Evolutionary conservation across 2,113 vertebrate genomes (phyloP), one percentile per base, ranked within the genome.

Genomic region (Danio rerio): DNA sequence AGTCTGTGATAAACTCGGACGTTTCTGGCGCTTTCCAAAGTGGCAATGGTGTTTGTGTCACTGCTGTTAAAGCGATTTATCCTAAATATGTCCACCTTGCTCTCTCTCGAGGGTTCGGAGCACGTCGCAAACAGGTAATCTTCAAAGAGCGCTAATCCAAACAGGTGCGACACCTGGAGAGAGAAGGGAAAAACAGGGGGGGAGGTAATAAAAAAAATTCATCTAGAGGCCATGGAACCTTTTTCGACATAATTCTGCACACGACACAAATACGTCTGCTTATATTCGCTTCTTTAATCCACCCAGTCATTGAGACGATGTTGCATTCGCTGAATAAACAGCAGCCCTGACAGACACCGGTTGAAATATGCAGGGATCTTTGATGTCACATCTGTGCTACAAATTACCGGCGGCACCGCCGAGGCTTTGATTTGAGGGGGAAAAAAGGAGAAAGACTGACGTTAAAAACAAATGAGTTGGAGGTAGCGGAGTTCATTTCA

Each of bases 81-180:
- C 82, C 20, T 90, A 84, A 95, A 84, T 85, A 96, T 61, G 82
- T 88, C 93, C 85, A 92, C 86, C 78, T 86, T 88, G 52, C 58
- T 81, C 58, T 86, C 87, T 74, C 55, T 80, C 10, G 85, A 88
- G 52, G 86, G 92, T 73, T 94, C 94, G 12, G 92, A 90, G 88
- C 88, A 92, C 21, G 91, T 85, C 63, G 93, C 92, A 84, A 95
- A 97, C 61, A 97, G 91, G 84, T 95, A 96, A 84, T 94, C 94
- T 91, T 97, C 96, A 94, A 96, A 97, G 21, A 96, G 78, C 55
- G 94, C 89, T 92, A 97, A 92, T n/a, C 95, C 91, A 83, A 92
- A 91, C 21, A 97, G 90, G 87, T 94, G 92, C 81, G 89, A 94
- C 76, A 95, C 90, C 96, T 96, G 85, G 18, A 88, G 68, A 77